phyloP scores from a whole-genome alignment of 2,113 vertebrate genomes.

The Brachypteracias leptosomus region DNA sequence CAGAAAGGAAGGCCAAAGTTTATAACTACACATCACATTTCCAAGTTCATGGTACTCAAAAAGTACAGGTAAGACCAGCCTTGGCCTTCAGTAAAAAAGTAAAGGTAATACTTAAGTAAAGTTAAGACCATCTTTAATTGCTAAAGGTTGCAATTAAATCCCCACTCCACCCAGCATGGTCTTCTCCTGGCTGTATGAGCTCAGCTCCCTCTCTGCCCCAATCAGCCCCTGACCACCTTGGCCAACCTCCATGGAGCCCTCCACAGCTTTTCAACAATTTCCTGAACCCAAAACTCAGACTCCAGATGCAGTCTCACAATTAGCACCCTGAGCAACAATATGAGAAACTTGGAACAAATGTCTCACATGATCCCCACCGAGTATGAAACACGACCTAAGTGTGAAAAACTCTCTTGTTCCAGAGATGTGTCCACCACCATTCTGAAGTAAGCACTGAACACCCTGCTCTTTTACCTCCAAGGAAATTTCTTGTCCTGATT shows the following conservation, averaged over 20 bases:
- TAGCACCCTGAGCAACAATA: fast-evolving
- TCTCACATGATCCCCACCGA: fast-evolving
- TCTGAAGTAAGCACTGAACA: neutral
- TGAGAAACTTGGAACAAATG: neutral
- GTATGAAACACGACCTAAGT: neutral
- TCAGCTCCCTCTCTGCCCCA: neutral
- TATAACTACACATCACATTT: neutral
- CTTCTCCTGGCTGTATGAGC: neutral
- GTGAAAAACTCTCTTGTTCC: neutral
- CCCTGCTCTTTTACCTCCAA: neutral
- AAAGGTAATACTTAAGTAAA: neutral
- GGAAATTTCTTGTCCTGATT: neutral
- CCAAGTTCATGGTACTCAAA: neutral
- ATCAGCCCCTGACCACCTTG: neutral
- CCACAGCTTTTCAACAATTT: neutral
- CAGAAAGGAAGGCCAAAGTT: neutral
- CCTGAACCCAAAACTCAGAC: neutral
- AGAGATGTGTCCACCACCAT: neutral
- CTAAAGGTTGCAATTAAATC: neutral
- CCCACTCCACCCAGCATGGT: fast-evolving
- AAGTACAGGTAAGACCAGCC: neutral
- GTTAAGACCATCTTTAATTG: neutral
- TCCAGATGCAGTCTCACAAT: neutral
- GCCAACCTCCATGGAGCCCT: neutral
- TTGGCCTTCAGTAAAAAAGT: neutral